Evolutionary conservation across 1,140 invertebrate species (phyloP), one percentile per base, ranked within the genome.

Genomic region (Caenorhabditis briggsae): DNA sequence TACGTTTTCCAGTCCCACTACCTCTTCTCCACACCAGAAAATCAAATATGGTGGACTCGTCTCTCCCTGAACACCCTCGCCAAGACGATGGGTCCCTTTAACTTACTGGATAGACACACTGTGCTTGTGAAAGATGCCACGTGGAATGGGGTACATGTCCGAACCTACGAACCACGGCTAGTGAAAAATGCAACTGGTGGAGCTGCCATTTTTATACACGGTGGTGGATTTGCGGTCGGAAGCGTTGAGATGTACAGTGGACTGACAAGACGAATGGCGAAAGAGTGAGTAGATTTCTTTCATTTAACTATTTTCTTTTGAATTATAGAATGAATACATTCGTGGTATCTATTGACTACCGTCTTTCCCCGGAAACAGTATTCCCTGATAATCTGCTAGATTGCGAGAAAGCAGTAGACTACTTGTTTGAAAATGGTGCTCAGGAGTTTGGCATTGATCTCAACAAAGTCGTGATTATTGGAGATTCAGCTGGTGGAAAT

Each of bases 171-270:
- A 14, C 91, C 91, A 11, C n/a, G 85, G 50, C 70, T 84, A 2
- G 6, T 65, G 61, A 20, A 61, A 56, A 82, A 74, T 53, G 87
- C 82, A 12, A 85, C 86, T 11, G 87, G 91, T 50, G 87, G 83
- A 23, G 83, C 82, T 14, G 53, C 92, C 41, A 82, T 91, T n/a
- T 91, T 90, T 70, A 92, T 91, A 50, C 91, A 91, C 88, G 91
- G 91, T 33, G 91, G 91, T 25, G 91, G 91, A 64, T 92, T 87
- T 25, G 86, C 82, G 7, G 16, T 87, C 2, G 86, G 86, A 20
- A 87, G 65, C 70, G 50, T 65, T 9, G 58, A 48, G 7, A 87
- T 87, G 86, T 87, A 87, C 50, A 82, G 65, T 18, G 20, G 48
- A 3, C 43, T 87, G 25, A 87, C 86, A 12, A 58, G 86, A 18